Percentiles rank a stretch among this genome's conserved stretches.
phyloP scores from a whole-genome alignment of 2,113 vertebrate species.

The Tenrec ecaudatus region DNA sequence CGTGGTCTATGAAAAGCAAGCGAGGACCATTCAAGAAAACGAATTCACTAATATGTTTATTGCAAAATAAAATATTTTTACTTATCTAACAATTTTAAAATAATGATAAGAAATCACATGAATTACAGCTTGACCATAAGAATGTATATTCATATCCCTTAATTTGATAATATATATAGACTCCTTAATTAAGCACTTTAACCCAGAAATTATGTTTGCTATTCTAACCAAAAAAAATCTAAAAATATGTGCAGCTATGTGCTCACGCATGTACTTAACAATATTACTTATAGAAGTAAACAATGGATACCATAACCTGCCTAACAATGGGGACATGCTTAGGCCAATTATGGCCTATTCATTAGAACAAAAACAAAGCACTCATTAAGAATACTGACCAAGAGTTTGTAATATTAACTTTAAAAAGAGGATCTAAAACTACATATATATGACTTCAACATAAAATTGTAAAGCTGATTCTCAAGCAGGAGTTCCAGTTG shows the following conservation, averaged over 20 bases:
- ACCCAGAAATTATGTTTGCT: slow-evolving; percentile 24
- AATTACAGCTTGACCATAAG: background rate
- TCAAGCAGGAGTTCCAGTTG: slow-evolving; percentile 93
- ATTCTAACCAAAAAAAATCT: slow-evolving; percentile 11
- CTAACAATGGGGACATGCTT: background rate
- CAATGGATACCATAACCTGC: background rate
- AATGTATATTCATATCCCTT: background rate
- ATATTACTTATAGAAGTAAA: slow-evolving; percentile 33
- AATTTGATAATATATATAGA: background rate
- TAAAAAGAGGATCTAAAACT: background rate
- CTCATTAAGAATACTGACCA: background rate
- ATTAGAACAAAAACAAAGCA: slow-evolving; percentile 1
- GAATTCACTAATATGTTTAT: no score
- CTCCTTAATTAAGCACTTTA: background rate
- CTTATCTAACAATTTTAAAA: background rate
- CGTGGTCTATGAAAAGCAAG: background rate
- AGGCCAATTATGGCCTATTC: background rate
- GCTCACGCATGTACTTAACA: background rate
- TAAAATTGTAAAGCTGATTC: slow-evolving; percentile 67
- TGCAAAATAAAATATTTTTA: slow-evolving; percentile 39
- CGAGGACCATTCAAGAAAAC: no score
- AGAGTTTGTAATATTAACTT: background rate
- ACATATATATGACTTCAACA: background rate
- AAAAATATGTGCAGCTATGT: background rate
- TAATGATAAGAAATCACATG: background rate